phyloP scores from a whole-genome alignment of 2,797 vertebrate genomes.

The Mastacembelus armatus region DNA sequence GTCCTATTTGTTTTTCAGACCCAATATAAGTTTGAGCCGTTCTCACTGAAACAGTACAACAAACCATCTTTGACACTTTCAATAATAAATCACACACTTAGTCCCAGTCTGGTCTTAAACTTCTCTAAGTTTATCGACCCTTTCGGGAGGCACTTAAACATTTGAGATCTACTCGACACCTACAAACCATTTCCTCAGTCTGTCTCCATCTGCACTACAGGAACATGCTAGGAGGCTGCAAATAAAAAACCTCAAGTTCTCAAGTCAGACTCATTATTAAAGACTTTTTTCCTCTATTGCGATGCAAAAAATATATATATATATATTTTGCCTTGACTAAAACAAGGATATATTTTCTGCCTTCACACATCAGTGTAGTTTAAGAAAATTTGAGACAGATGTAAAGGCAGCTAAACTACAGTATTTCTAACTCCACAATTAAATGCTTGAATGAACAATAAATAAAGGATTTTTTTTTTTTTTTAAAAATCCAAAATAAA shows the following conservation, averaged over 20 bases:
- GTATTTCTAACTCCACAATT: constrained; percentile 53
- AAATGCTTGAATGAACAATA: constrained; percentile 76
- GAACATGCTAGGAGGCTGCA: constrained; percentile 12
- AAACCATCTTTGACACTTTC: constrained; percentile 40
- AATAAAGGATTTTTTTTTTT: constrained; percentile 67
- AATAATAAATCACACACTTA: constrained; percentile 47
- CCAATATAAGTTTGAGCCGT: constrained; percentile 4
- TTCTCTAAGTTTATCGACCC: constrained; percentile 40
- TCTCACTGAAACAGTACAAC: constrained; percentile 40
- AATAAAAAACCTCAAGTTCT: constrained; percentile 30
- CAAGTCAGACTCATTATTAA: constrained; percentile 20
- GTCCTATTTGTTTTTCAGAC: constrained; percentile 18
- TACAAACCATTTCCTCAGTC: constrained; percentile 31
- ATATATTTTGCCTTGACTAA: background rate
- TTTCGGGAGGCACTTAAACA: constrained; percentile 75
- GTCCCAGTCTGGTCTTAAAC: constrained; percentile 47
- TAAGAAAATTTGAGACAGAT: constrained; percentile 30
- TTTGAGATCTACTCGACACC: constrained; percentile 34
- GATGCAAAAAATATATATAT: background rate
- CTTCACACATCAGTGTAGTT: constrained; percentile 39
- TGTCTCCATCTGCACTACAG: constrained; percentile 26
- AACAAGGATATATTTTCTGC: constrained; percentile 16
- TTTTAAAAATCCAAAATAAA: constrained; percentile 65
- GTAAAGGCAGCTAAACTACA: constrained; percentile 58
- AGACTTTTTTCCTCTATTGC: constrained; percentile 14